A percentile compares a stretch with the other conserved stretches of the same genome.
Conservation (phyloP, 2,113 vertebrate species). For the human (Homo sapiens) region DNA sequence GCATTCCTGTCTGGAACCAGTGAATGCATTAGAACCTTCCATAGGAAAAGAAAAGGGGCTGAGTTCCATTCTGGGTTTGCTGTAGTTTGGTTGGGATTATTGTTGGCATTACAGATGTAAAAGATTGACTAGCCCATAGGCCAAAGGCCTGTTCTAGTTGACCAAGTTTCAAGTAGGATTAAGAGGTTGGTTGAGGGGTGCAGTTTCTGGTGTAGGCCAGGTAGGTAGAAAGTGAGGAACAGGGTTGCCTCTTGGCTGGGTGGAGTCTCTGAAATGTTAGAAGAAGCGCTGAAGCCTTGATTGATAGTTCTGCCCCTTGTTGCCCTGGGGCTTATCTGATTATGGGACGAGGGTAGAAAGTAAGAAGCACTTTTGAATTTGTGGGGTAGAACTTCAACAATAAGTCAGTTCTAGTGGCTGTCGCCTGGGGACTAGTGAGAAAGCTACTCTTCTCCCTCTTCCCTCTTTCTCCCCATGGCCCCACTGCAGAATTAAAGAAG, state of each 20-base stretch:
- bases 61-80: conserved; percentile 39
- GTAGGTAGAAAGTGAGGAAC: conserved; percentile 6
- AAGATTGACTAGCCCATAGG: background rate
- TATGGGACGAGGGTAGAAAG: background rate
- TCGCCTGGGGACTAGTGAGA: background rate
- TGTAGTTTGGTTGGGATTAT: background rate
- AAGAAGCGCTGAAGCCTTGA: background rate
- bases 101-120: background rate
- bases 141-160: background rate
- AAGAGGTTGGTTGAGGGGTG: conserved; percentile 5
- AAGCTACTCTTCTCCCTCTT: background rate
- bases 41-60: background rate
- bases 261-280: conserved; percentile 28
- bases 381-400: background rate
- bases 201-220: background rate
- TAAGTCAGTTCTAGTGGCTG: background rate
- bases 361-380: conserved; percentile 51
- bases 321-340: conserved; percentile 1
- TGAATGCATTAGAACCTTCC: conserved; percentile 31
- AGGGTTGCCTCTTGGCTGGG: conserved; percentile 7
- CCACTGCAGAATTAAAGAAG: background rate
- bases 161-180: conserved; percentile 8
- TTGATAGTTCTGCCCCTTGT: background rate
- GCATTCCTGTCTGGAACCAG: conserved; percentile 12
- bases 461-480: background rate